phyloP scores from a whole-genome alignment of 2,797 vertebrate genomes.

The Decapterus maruadsi region DNA sequence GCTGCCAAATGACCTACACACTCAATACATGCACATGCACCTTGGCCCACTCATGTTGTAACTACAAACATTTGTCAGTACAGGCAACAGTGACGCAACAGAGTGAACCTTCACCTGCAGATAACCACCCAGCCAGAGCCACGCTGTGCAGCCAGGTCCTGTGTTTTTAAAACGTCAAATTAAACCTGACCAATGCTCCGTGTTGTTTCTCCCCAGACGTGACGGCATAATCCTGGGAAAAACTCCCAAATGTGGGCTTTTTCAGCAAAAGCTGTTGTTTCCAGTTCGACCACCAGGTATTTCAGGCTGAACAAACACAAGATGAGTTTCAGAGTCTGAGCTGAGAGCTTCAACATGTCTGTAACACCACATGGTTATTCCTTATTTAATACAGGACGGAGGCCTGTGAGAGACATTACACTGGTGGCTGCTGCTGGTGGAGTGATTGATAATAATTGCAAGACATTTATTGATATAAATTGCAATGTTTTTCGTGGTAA shows the following conservation, averaged over 20 bases:
- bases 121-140: neutral
- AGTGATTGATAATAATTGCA: too few species aligned
- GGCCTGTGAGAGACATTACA: too few species aligned
- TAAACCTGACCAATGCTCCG: neutral
- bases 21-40: slow-evolving; percentile 20
- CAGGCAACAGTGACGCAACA: slow-evolving; percentile 25
- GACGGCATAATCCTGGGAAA: neutral
- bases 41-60: neutral
- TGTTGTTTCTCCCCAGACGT: neutral
- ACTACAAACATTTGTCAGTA: neutral
- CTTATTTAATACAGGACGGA: too few species aligned
- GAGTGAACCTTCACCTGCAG: slow-evolving; percentile 13
- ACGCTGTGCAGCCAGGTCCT: slow-evolving; percentile 2
- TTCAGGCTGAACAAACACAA: slow-evolving; percentile 2
- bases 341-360: too few species aligned
- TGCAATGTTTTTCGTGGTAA: too few species aligned
- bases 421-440: too few species aligned
- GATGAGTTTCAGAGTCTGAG: slow-evolving; percentile 1
- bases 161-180: neutral
- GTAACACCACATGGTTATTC: too few species aligned
- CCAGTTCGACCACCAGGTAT: neutral
- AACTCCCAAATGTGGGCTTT: neutral
- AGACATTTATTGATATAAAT: too few species aligned
- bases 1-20: slow-evolving; percentile 36
- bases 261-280: slow-evolving; percentile 2